Evolutionary conservation across 2,888 invertebrate genomes (phyloP).

Genomic region (Selenia dentaria): DNA sequence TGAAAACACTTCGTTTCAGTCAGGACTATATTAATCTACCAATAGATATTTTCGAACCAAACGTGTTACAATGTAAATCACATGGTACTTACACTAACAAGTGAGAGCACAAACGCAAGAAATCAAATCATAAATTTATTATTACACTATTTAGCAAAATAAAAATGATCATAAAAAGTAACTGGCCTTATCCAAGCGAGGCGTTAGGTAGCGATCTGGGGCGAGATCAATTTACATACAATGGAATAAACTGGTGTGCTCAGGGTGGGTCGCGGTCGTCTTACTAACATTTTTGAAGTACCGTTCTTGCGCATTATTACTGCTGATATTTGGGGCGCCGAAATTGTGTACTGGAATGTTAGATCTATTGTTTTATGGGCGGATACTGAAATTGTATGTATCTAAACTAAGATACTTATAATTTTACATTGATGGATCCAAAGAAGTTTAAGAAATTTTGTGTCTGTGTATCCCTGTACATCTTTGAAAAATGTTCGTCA

Average conservation of each 20-base stretch:
- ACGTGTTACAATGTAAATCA: too few relatives aligned
- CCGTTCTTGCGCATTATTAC: constrained; percentile 58
- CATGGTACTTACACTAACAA: too few relatives aligned
- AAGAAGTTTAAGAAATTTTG: neutral
- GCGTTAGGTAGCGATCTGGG: constrained; percentile 70
- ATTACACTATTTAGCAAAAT: too few relatives aligned
- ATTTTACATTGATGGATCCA: neutral
- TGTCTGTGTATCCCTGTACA: too few relatives aligned
- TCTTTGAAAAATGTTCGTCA: too few relatives aligned
- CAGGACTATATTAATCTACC: too few relatives aligned
- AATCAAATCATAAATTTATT: too few relatives aligned
- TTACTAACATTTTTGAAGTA: constrained; percentile 74
- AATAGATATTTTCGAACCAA: too few relatives aligned
- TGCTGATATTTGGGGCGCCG: constrained; percentile 48
- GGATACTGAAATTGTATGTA: constrained; percentile 3
- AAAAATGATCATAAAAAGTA: too few relatives aligned
- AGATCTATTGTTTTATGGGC: constrained; percentile 32
- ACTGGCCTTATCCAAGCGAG: constrained; percentile 17
- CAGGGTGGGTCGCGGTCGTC: constrained; percentile 66
- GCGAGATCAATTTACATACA: constrained; percentile 72
- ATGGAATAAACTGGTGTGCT: constrained; percentile 62
- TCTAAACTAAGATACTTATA: neutral
- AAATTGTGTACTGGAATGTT: constrained; percentile 31
- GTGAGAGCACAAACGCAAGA: too few relatives aligned
- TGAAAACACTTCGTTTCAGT: too few relatives aligned